These are phyloP conservation scores for Amiota minor DNA, from an alignment of 2,888 invertebrate genomes.

Conservation along the genomic window DNA sequence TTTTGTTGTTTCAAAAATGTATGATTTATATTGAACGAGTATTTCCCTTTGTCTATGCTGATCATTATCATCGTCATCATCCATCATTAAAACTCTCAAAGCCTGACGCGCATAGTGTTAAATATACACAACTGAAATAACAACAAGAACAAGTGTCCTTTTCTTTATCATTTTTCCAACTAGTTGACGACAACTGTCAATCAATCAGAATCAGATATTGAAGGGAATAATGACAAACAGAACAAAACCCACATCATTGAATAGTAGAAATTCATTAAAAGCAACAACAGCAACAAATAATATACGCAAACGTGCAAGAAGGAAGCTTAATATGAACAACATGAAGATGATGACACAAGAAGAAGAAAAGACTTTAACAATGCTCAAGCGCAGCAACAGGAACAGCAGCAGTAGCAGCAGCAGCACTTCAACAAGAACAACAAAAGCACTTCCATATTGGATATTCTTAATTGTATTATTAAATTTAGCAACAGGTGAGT, in stretches of 20 bases:
- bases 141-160: constrained; percentile 7
- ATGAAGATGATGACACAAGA: constrained; percentile 41
- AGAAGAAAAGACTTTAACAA: constrained; percentile 36
- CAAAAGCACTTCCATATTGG: constrained; percentile 54
- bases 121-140: constrained; percentile 10
- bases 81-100: neutral
- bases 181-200: neutral
- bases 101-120: constrained; percentile 48
- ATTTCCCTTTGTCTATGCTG: neutral
- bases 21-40: neutral
- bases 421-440: constrained; percentile 22
- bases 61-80: neutral
- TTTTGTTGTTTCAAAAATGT: constrained; percentile 13
- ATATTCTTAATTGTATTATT: constrained; percentile 65
- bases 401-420: constrained; percentile 36
- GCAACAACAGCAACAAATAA: constrained; percentile 42
- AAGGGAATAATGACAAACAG: constrained; percentile 45
- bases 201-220: constrained; percentile 41
- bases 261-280: constrained; percentile 44
- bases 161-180: neutral
- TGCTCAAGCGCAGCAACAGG: constrained; percentile 54
- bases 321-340: constrained; percentile 55
- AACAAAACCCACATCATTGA: constrained; percentile 47
- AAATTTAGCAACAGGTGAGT: constrained; percentile 69
- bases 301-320: constrained; percentile 54